Evolutionary conservation across 1,140 invertebrate species (phyloP).

Genomic region (Ceratosolen fusciceps): DNA sequence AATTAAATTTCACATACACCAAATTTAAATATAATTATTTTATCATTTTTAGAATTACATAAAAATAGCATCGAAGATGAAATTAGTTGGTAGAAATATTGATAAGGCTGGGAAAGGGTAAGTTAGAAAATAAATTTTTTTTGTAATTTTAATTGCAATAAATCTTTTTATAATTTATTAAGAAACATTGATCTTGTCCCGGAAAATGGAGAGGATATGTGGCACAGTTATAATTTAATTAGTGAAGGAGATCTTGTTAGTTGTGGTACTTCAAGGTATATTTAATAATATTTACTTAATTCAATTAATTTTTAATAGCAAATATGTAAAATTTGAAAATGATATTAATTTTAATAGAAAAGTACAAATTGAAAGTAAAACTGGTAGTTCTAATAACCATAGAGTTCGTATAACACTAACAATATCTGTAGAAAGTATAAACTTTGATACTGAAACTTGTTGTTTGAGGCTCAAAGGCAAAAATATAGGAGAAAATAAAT

Average conservation of each 20-base stretch:
- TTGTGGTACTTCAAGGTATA: slow-evolving; percentile 91
- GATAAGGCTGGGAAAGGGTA: slow-evolving; percentile 85
- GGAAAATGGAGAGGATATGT: slow-evolving; percentile 99
- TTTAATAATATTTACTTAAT: not conserved
- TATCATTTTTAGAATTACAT: slow-evolving; percentile 29
- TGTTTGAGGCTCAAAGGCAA: slow-evolving; percentile 93
- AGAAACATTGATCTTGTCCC: slow-evolving; percentile 87
- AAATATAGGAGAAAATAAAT: slow-evolving; percentile 98
- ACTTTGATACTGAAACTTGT: slow-evolving; percentile 98
- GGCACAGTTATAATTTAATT: slow-evolving; percentile 99
- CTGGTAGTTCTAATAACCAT: slow-evolving; percentile 93
- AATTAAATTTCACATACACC: too few species aligned
- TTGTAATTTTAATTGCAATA: too few species aligned
- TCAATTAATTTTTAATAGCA: not conserved
- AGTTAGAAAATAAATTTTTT: slow-evolving; percentile 57
- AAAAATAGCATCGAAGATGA: slow-evolving; percentile 73
- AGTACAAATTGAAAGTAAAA: slow-evolving; percentile 92
- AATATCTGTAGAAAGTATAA: slow-evolving; percentile 93
- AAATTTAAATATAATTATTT: not conserved
- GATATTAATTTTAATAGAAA: slow-evolving; percentile 70
- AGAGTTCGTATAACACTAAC: slow-evolving; percentile 94
- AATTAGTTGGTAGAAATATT: slow-evolving; percentile 79
- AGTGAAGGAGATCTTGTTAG: slow-evolving; percentile 91
- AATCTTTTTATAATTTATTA: slow-evolving; percentile 24
- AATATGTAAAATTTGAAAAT: not conserved